Conservation (phyloP, 2,888 invertebrate species). For the Adineta ricciae region DNA sequence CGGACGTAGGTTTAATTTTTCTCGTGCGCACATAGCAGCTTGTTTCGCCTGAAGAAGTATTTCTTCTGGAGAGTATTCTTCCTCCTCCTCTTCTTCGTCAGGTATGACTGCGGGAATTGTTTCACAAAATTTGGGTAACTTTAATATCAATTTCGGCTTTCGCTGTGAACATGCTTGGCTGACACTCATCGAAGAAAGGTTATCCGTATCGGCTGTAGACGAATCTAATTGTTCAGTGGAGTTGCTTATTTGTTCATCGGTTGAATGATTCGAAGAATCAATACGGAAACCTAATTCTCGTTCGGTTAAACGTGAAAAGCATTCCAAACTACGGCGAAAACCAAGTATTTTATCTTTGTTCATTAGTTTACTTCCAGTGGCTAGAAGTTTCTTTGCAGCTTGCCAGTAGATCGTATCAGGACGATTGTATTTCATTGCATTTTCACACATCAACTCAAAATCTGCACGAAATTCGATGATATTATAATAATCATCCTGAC, state of each 20-base stretch:
- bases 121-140: conserved; percentile 2
- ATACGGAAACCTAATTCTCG: conserved; percentile 22
- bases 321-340: conserved; percentile 22
- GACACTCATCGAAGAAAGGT: too few species aligned
- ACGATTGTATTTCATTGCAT: conserved; percentile 32
- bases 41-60: conserved; percentile 12
- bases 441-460: conserved; percentile 32
- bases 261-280: neutral
- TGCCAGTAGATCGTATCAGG: conserved; percentile 32
- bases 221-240: neutral
- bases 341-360: conserved; percentile 27
- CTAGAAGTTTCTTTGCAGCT: conserved; percentile 25
- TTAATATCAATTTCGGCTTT: neutral
- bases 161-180: neutral
- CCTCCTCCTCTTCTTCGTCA: neutral
- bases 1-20: conserved; percentile 10
- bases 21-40: neutral
- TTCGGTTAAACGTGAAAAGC: conserved; percentile 24
- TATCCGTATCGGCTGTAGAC: too few species aligned
- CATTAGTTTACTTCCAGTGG: conserved; percentile 25
- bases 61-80: neutral
- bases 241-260: neutral
- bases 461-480: conserved; percentile 28
- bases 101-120: neutral
- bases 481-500: conserved; percentile 25